Percentiles rank a stretch among this genome's conserved stretches.
phyloP scores from a whole-genome alignment of 2,888 invertebrate genomes.

The Tholera decimalis region DNA sequence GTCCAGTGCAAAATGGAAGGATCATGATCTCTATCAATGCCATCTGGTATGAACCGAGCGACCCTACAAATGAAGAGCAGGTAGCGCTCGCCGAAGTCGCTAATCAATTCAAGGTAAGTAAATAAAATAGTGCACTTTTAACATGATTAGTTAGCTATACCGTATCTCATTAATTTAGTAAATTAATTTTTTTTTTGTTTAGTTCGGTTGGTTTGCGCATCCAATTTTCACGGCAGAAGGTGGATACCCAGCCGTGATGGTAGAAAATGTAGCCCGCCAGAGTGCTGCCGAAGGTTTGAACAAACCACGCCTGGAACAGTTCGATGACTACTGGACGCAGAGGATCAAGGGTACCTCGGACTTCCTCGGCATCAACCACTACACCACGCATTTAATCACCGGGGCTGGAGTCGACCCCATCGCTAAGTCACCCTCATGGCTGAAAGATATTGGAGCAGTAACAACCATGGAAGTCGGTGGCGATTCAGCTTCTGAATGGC shows the following conservation, averaged over 20 bases:
- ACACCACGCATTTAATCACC: slow-evolving; percentile 87
- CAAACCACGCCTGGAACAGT: slow-evolving; percentile 85
- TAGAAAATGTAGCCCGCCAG: slow-evolving; percentile 84
- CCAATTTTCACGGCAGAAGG: slow-evolving; percentile 89
- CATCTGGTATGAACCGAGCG: slow-evolving; percentile 89
- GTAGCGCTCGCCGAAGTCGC: slow-evolving; percentile 87
- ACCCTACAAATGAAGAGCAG: slow-evolving; percentile 83
- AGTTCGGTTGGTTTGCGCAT: slow-evolving; percentile 91
- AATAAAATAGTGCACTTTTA: not conserved
- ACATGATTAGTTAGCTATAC: not conserved
- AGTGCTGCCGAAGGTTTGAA: slow-evolving; percentile 84
- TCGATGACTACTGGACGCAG: slow-evolving; percentile 86
- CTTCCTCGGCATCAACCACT: slow-evolving; percentile 89
- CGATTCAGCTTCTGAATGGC: slow-evolving; percentile 88
- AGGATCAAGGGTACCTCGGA: slow-evolving; percentile 89
- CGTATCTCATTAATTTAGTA: too few species aligned
- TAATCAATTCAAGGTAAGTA: slow-evolving; percentile 88
- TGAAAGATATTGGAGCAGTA: slow-evolving; percentile 88
- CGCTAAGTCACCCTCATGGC: slow-evolving; percentile 88
- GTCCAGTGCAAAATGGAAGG: slow-evolving; percentile 89
- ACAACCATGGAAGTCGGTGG: slow-evolving; percentile 86
- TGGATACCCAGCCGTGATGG: slow-evolving; percentile 88
- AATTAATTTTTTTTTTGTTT: slow-evolving; percentile 46
- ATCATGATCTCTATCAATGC: slow-evolving; percentile 90
- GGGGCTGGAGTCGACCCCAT: slow-evolving; percentile 84